Base-by-base conservation (phyloP, 2,888 invertebrate species). In the Cryptocheilus praepositus region DNA sequence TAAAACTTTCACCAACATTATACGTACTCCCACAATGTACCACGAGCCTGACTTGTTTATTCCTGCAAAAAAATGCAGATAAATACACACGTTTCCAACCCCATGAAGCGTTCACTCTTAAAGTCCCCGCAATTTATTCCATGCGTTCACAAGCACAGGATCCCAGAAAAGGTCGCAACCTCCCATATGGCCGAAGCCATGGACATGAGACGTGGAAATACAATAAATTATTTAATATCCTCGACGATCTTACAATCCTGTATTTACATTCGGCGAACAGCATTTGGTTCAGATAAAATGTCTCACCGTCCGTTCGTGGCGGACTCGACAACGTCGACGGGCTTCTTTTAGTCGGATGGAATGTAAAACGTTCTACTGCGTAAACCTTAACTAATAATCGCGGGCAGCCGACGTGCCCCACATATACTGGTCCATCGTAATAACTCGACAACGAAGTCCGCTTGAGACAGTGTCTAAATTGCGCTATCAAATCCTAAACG, bases 161-260 rank as follows among this genome's bases (percentile, higher is more conserved):
- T n/a, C n/a, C 25, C 5, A 25, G 25, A 3, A 25, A 25, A 25
- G 3, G 25, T 5, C 25, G 5, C 5, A 25, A 25, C 2, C 36
- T 36, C 7, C 13, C 11, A 11, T 36, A 36, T 36, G 36, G 13
- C 3, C 11, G 8, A 36, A 36, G 36, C 36, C 11, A 11, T 36
- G 36, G 11, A 5, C 22, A 7, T 18, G 28, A 0, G 28, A 60
- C 21, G 21, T 44, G 44, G 52, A 67, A 71, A 64, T 78, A 75
- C 77, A 83, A 86, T 86, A 86, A 86, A 79, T 85, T 85, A 84
- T 79, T 81, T 81, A 77, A 76, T 82, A 76, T 84, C 76, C 72
- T 77, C 73, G 16, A 57, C 73, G 16, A 57, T 57, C 28, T 19
- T 36, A 16, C 19, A 72, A 79, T 69, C 80, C 22, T 69, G 61